These are phyloP conservation scores for Idaea dimidiata DNA, from an alignment of 2,888 invertebrate genomes.

Conservation along the genomic window DNA sequence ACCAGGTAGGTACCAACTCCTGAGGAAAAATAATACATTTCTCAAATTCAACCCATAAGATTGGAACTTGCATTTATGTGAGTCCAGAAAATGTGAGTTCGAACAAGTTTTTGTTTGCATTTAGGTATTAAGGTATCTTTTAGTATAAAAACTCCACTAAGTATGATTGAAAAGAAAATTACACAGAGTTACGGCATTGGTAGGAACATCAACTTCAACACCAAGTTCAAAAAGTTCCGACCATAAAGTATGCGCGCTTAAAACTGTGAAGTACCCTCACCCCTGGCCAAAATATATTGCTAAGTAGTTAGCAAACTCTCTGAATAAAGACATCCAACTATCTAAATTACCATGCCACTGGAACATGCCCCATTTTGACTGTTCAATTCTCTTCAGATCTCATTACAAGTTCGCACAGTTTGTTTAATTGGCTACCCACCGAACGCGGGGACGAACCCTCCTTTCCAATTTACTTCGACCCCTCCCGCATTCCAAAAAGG, in stretches of 20 bases:
- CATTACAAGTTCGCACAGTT: conserved; percentile 49
- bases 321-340: conserved; percentile 31
- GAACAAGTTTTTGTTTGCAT: not conserved
- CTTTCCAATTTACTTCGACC: conserved; percentile 35
- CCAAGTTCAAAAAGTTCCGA: conserved; percentile 2
- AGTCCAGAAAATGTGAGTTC: too few species aligned
- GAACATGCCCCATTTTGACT: conserved; percentile 38
- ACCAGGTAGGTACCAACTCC: too few species aligned
- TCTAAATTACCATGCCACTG: conserved; percentile 32
- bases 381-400: conserved; percentile 48
- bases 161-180: conserved; percentile 1
- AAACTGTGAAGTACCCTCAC: conserved; percentile 2
- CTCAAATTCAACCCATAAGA: too few species aligned
- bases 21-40: too few species aligned
- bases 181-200: not conserved
- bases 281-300: conserved; percentile 7
- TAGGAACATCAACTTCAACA: not conserved
- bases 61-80: too few species aligned
- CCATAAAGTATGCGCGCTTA: not conserved
- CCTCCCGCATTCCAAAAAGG: conserved; percentile 9
- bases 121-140: not conserved
- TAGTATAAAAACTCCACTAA: not conserved
- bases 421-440: conserved; percentile 50
- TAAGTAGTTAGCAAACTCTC: conserved; percentile 21
- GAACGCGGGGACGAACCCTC: conserved; percentile 34